Base-by-base conservation (phyloP, 2,888 invertebrate genomes). In the Sinohyriopsis cumingii region DNA sequence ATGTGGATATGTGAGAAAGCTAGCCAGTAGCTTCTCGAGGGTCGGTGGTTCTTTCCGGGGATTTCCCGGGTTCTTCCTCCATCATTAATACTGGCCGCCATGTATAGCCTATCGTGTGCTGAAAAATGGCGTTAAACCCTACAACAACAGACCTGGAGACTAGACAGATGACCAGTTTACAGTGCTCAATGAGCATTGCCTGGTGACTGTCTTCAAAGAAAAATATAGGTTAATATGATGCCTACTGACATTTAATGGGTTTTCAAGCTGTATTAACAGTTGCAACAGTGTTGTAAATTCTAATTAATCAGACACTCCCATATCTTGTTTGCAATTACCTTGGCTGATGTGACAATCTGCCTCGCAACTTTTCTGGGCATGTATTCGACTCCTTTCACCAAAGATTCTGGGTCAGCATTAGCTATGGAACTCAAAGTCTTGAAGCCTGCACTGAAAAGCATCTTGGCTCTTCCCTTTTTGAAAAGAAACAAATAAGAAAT, bases 331-430 rank as follows among this genome's bases (percentile, higher is more conserved):
- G 12, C 45, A 45, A 45, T 89, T 89, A 95, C 95, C 93, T 96
- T 95, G 0, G 98, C 96, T 53, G 96, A 94, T 69, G 95, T 94
- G 76, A 97, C 93, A 67, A 98, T 94, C 89, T 95, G 95, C 64
- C 91, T 92, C 4, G 96, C 96, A 19, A 94, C 92, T 82, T 92
- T 93, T n/a, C 91, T 89, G 0, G 94, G 93, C 90, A 97, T 92
- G 87, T 95, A 94, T 71, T 94, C 92, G 12, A 98, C 92, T 60
- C 91, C 89, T 22, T 92, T 89, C 1, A 93, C 91, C 75, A 97
- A 91, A 6, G 92, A 92, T 6, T 91, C 91, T 0, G 93, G 92
- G 18, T 93, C 91, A 0, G 95, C 94, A 82, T 93, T 93, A 0
- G 97, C 96, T 67, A 98, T 91, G 70, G 93, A 93, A 82, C 94